Evolutionary conservation across 2,113 vertebrate species (phyloP).

Genomic region (Callocephalon fimbriatum): DNA sequence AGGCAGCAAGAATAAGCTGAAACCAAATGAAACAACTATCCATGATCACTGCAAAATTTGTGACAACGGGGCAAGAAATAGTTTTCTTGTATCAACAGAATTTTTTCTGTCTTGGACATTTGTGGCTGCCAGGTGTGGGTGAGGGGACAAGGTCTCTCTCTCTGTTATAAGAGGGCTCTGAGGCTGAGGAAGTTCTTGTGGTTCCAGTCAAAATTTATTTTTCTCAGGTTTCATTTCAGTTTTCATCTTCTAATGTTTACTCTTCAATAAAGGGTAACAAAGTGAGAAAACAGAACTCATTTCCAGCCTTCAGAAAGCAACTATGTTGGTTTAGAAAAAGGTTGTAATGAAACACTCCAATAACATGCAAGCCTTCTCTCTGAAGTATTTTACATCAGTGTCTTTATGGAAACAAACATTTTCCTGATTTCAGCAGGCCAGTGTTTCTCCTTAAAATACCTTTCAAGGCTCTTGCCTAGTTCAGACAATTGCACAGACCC

Average conservation of each 20-base stretch:
- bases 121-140: not conserved
- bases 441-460: not conserved
- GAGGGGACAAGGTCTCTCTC: not conserved
- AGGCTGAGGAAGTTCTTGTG: not conserved
- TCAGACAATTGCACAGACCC: not conserved
- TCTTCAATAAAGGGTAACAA: not conserved
- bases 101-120: not conserved
- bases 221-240: not conserved
- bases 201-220: not conserved
- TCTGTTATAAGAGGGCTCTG: not conserved
- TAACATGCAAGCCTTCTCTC: not conserved
- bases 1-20: not conserved
- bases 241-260: slow-evolving; percentile 1
- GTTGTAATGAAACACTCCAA: not conserved
- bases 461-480: not conserved
- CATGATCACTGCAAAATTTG: not conserved
- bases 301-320: not conserved
- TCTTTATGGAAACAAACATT: not conserved
- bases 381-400: not conserved
- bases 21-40: not conserved
- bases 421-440: not conserved
- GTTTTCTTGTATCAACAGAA: not conserved
- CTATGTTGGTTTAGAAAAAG: not conserved
- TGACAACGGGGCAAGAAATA: not conserved
- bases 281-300: not conserved